Evolutionary conservation across 2,113 vertebrate genomes (phyloP).

Genomic region (Gavia stellata): DNA sequence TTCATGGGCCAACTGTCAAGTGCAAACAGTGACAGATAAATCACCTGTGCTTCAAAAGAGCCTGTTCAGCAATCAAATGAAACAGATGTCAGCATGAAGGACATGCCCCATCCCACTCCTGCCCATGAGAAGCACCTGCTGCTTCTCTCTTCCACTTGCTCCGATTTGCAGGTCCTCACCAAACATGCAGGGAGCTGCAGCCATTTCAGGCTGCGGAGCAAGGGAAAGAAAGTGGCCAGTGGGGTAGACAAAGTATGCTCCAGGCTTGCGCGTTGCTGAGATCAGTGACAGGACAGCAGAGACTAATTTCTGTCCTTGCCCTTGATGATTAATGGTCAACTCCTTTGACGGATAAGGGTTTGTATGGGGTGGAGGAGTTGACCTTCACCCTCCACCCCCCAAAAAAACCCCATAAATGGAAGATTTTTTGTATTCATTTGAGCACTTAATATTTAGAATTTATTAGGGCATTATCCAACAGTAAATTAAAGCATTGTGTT

Average conservation of each 20-base stretch:
- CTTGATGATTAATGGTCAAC: background rate
- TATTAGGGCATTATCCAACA: background rate
- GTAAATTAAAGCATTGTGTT: background rate
- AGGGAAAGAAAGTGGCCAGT: background rate
- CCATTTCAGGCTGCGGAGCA: rapidly evolving
- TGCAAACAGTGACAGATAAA: background rate
- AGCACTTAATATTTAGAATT: background rate
- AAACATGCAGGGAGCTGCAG: background rate
- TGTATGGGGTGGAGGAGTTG: background rate
- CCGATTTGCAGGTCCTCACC: background rate
- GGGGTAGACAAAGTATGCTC: background rate
- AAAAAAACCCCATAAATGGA: background rate
- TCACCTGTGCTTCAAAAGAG: background rate
- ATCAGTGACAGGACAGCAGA: background rate
- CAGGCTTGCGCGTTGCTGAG: rapidly evolving
- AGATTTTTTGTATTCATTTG: background rate
- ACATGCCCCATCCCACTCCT: background rate
- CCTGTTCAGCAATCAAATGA: background rate
- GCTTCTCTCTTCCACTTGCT: background rate
- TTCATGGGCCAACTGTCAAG: background rate
- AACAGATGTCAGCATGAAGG: background rate
- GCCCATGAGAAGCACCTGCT: background rate
- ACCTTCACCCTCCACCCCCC: background rate
- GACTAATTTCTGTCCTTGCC: background rate
- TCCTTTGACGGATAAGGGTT: background rate